Evolutionary conservation across 2,113 vertebrate species (phyloP), one percentile per base, ranked within the genome.

Genomic region (Protobothrops mucrosquamatus): DNA sequence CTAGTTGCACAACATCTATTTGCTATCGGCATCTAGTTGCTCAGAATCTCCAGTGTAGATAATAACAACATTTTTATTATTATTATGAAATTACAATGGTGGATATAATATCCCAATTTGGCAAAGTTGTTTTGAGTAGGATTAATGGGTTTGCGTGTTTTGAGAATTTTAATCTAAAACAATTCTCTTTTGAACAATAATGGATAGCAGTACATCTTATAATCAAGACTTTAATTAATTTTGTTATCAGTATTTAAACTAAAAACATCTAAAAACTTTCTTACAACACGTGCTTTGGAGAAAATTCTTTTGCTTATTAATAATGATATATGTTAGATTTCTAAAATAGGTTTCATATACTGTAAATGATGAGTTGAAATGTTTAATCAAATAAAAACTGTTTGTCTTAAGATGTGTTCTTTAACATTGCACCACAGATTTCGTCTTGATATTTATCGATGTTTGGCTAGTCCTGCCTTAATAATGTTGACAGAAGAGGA

Each of bases 401-500:
- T 93, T 23, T 94, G 23, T 88, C 89, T 56, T 92, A 90, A 91
- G 15, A 87, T 94, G 1, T 87, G 87, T 92, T 39, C 10, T 88
- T 0, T 92, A 29, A 29, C 9, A 87, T 34, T 93, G 95, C 91
- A 86, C 93, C 61, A 26, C 95, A 99, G 99, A 96, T 99, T 99
- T 97, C 99, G 99, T 55, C 98, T 99, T 95, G 99, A 99, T 96
- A 99, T 99, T 95, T 99, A 99, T 96, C 98, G 99, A 26, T 99
- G 99, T 96, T 98, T 99, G 96, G 98, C 99, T 93, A 99, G 99
- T 96, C 99, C 99, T 81, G 99, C 99, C 15, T 97, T 99, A 91
- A 99, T 99, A 95, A 99, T 99, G 99, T 96, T 99, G 95, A 99
- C 99, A 1, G 99, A 99, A 91, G 99, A 99, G 89, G 99, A 99